Evolutionary conservation across 2,797 vertebrate genomes (phyloP).

Genomic region (Protonibea diacanthus): DNA sequence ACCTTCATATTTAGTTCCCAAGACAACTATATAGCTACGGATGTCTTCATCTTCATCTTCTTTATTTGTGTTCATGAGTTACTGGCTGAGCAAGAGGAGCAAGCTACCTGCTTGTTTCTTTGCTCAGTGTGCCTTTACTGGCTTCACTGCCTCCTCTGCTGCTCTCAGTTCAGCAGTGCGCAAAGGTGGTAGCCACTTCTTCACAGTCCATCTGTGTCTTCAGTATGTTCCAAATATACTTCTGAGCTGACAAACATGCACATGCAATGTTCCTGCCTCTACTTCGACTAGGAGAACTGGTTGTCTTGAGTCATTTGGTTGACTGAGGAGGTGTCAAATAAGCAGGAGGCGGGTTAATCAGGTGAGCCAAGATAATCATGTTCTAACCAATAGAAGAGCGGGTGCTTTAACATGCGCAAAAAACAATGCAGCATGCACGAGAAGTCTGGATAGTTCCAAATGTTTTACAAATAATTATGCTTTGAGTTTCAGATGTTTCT

Average conservation of each 20-base stretch:
- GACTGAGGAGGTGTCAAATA: no score
- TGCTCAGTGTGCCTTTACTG: slow-evolving; percentile 11
- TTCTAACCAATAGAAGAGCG: neutral
- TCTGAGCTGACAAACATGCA: neutral
- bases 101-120: slow-evolving; percentile 32
- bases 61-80: neutral
- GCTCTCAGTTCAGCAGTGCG: slow-evolving; percentile 6
- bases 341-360: no score
- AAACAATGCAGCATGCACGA: neutral
- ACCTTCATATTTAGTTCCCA: neutral
- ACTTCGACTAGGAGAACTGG: no score
- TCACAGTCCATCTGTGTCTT: neutral
- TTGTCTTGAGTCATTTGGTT: neutral
- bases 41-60: neutral
- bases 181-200: slow-evolving; percentile 1
- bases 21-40: neutral
- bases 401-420: neutral
- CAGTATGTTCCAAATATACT: slow-evolving; percentile 1
- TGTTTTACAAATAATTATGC: no score
- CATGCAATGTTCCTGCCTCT: neutral
- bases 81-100: slow-evolving; percentile 35
- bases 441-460: no score
- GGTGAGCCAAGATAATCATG: no score
- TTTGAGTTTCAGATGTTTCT: no score
- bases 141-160: slow-evolving; percentile 13